These are phyloP conservation scores for Clarias macrocephalus DNA, from an alignment of 2,113 vertebrate genomes.

Conservation along the genomic window DNA sequence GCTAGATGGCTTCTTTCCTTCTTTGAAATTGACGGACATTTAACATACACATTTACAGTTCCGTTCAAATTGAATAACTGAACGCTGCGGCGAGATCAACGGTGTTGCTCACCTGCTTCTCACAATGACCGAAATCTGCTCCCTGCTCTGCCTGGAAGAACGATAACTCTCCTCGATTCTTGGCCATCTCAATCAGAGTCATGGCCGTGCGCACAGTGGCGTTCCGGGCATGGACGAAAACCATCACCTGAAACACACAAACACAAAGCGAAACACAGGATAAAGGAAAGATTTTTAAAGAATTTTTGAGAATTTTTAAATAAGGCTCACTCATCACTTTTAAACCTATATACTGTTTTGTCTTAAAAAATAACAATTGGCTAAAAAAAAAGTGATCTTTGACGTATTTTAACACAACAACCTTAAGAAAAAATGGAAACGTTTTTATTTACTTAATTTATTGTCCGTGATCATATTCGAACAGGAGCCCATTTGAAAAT, in stretches of 20 bases:
- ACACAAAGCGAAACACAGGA: constrained; percentile 20
- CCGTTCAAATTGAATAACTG: background rate
- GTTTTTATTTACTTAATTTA: background rate
- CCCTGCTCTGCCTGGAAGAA: constrained; percentile 85
- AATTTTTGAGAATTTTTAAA: background rate
- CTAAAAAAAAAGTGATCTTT: background rate
- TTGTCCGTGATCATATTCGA: background rate
- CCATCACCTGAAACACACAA: constrained; percentile 86
- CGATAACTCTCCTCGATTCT: constrained; percentile 85
- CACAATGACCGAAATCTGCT: constrained; percentile 89
- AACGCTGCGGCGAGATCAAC: background rate
- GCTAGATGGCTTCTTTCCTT: background rate
- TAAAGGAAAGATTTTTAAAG: background rate
- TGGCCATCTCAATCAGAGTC: constrained; percentile 91
- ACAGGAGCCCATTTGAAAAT: background rate
- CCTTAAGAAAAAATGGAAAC: background rate
- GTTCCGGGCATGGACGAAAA: constrained; percentile 97
- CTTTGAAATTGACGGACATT: background rate
- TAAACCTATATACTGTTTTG: background rate
- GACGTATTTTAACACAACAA: background rate
- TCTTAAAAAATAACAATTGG: background rate
- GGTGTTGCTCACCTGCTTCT: constrained; percentile 83
- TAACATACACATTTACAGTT: background rate
- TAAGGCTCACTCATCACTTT: background rate
- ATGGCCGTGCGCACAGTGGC: constrained; percentile 94